Conservation (phyloP, 1,140 invertebrate genomes). For the Goniozus legneri region DNA sequence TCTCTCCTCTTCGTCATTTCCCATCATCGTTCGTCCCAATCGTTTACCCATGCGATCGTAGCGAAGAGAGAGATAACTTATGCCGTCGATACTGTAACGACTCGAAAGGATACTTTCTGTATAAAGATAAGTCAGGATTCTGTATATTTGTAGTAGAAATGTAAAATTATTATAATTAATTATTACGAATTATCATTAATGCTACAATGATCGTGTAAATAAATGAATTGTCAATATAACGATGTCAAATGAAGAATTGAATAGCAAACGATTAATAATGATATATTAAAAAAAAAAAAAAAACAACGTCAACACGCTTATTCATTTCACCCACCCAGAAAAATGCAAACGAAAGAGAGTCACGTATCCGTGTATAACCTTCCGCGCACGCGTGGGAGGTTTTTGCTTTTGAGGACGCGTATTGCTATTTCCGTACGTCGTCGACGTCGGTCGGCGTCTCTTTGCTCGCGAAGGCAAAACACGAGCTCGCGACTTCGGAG, state of each 20-base stretch:
- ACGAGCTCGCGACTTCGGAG: too few relatives aligned
- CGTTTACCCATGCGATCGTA: neutral
- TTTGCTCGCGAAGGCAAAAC: too few relatives aligned
- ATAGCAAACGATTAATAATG: conserved; percentile 50
- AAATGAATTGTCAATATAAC: conserved; percentile 52
- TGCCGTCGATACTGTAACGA: conserved; percentile 32
- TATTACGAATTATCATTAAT: conserved; percentile 37
- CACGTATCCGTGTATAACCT: too few relatives aligned
- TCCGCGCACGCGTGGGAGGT: too few relatives aligned
- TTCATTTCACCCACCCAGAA: too few relatives aligned
- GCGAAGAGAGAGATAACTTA: neutral
- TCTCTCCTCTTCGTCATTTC: neutral
- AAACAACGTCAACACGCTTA: neutral
- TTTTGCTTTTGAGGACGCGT: too few relatives aligned
- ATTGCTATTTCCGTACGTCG: too few relatives aligned
- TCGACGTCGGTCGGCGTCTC: too few relatives aligned
- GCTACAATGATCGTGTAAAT: conserved; percentile 49
- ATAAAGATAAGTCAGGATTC: conserved; percentile 35
- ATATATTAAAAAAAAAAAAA: conserved; percentile 39
- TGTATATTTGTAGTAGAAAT: conserved; percentile 52
- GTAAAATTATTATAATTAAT: conserved; percentile 47
- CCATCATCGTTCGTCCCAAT: neutral
- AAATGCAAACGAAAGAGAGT: too few relatives aligned
- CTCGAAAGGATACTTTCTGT: conserved; percentile 33
- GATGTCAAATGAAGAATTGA: conserved; percentile 43